Base-by-base conservation (phyloP, 2,888 invertebrate genomes). In the Cataglyphis rosenhaueri region DNA sequence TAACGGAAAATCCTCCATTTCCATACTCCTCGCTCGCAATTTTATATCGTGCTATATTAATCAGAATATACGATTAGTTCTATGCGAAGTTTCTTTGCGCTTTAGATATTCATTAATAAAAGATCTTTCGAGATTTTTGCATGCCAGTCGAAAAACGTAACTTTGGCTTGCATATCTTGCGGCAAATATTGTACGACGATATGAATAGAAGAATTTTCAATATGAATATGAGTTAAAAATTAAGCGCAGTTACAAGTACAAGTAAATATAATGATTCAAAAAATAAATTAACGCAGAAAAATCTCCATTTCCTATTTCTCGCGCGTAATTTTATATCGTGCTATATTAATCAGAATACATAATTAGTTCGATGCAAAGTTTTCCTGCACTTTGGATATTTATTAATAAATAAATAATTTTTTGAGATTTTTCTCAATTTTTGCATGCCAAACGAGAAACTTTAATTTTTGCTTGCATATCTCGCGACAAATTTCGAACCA, bases 391-490 rank as follows among this genome's bases (percentile, higher is more conserved):
- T 62, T 9, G 9, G 68, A 59, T 29, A 48, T 41, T 70, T 15
- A 35, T 18, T 52, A 75, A 61, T 75, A 8, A 65, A 61, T 75
- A 8, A 65, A 76, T 38, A 10, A 32, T 5, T 76, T n/a, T 35
- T 35, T 5, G 18, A 75, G 12, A 41, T 32, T 62, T 75, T 76
- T 6, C 32, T 6, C 32, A 32, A 32, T 6, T 32, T 32, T 32
- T 8, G 12, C n/a, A 15, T n/a, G 25, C 12, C n/a, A 25, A 6
- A 0, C 12, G 9, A 66, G 41, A 21, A 48, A 52, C 12, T 4
- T 4, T 38, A 55, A 66, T 18, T 21, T 75, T 38, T 21, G 29
- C 35, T 52, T 29, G 25, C 2, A 35, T 25, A 35, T 44, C n/a
- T 52, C 8, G 15, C 21, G 18, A 25, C 55, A 66, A 65, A 76